phyloP scores from a whole-genome alignment of 2,797 vertebrate species.

The Clamator glandarius region DNA sequence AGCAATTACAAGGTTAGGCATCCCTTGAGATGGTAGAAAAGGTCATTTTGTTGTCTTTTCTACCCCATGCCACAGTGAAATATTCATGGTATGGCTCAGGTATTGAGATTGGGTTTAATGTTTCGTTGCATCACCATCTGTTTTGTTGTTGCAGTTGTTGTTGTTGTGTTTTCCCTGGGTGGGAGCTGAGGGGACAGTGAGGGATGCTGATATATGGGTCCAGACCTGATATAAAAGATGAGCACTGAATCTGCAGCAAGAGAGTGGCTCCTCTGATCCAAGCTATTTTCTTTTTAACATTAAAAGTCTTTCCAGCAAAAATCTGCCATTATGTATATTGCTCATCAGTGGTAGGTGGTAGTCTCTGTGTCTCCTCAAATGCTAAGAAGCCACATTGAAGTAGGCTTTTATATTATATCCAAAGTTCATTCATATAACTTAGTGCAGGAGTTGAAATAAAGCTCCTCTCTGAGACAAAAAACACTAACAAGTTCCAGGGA shows the following conservation, averaged over 20 bases:
- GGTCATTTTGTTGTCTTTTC: slow-evolving; percentile 29
- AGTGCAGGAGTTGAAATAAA: neutral
- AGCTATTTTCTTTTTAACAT: neutral
- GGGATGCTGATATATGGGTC: neutral
- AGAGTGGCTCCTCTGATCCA: neutral
- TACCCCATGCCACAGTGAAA: slow-evolving; percentile 33
- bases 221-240: neutral
- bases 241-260: neutral
- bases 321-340: slow-evolving; percentile 1
- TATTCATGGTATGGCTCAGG: slow-evolving; percentile 24
- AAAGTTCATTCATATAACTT: slow-evolving; percentile 8
- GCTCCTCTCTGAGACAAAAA: neutral
- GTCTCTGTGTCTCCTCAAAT: slow-evolving; percentile 13
- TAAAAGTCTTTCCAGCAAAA: slow-evolving; percentile 35
- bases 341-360: neutral
- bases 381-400: slow-evolving; percentile 45
- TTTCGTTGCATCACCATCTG: slow-evolving; percentile 40
- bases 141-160: slow-evolving; percentile 20
- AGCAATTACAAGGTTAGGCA: slow-evolving; percentile 14
- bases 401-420: slow-evolving; percentile 21
- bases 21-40: slow-evolving; percentile 32
- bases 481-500: neutral
- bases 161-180: slow-evolving; percentile 4
- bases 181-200: neutral
- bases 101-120: slow-evolving; percentile 49